Evolutionary conservation across 2,113 vertebrate species (phyloP).

Genomic region (Tachycineta bicolor): DNA sequence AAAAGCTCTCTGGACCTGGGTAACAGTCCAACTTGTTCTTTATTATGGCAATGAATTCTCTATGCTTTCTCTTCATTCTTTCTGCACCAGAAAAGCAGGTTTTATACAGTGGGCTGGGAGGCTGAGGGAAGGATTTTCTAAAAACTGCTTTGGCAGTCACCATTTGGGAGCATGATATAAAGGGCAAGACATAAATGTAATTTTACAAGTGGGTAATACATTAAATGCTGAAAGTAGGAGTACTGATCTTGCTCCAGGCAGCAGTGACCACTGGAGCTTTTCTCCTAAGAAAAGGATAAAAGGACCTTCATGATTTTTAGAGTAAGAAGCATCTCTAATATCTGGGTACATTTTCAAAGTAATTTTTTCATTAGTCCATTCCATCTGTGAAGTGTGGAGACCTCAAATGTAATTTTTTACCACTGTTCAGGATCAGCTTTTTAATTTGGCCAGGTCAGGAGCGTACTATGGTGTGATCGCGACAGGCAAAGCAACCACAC

Average conservation of each 20-base stretch:
- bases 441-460: neutral
- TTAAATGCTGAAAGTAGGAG: neutral
- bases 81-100: neutral
- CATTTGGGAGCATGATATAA: neutral
- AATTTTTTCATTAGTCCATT: neutral
- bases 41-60: neutral
- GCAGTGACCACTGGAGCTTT: neutral
- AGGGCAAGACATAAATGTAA: neutral
- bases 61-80: neutral
- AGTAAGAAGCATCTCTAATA: neutral
- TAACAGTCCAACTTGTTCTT: neutral
- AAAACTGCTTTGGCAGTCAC: neutral
- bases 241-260: neutral
- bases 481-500: no score
- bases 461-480: no score
- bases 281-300: neutral
- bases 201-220: neutral
- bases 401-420: neutral
- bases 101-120: neutral
- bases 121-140: neutral
- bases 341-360: neutral
- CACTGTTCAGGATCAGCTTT: neutral
- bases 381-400: neutral
- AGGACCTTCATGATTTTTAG: neutral
- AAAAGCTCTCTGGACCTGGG: neutral